Base-by-base conservation (phyloP, 2,113 vertebrate genomes). In the Cygnus atratus region DNA sequence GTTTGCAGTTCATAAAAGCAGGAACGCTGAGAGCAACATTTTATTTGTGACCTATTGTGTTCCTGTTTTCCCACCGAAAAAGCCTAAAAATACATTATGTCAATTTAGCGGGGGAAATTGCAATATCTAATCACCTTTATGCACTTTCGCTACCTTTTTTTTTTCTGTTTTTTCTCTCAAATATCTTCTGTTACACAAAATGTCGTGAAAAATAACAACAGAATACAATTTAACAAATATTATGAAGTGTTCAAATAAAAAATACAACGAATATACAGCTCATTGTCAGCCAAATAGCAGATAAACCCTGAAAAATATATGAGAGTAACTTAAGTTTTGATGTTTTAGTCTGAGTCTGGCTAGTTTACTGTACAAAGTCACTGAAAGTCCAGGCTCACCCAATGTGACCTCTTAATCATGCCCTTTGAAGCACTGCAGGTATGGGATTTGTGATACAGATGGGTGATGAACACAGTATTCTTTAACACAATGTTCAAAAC, bases 1-100 rank as follows among this genome's bases (percentile, higher is more conserved):
- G 33, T 93, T 92, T 93, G 86, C 94, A 93, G 91, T 68, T 93
- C 86, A 91, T 95, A 68, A 95, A 90, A 87, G 52, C 35, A 91
- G 52, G 63, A 87, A 87, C 2, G 12, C 84, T 78, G 57, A 84
- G 14, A 91, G 59, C 29, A 87, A 63, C 57, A 29, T 81, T 93
- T 84, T 78, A 75, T 84, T 83, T 92, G 73, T 71, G 52, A 88
- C 11, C 70, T 62, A 41, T 13, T 84, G 18, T 52, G 8, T 81
- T 88, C 43, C 46, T 25, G 24, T 92, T 87, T 91, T 91, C 88
- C 76, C 65, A 75, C 14, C 15, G 1, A 93, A 84, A 93, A 93
- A 35, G 17, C 26, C 46, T 81, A 63, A 74, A 95, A 86, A 71
- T 26, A 74, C 5, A 70, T 55, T 7, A n/a, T 73, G 5, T 59